Percentiles rank a stretch among this genome's conserved stretches.
These are phyloP conservation scores for Agonopterix heracliana DNA, from an alignment of 2,888 invertebrate genomes.

Conservation along the genomic window DNA sequence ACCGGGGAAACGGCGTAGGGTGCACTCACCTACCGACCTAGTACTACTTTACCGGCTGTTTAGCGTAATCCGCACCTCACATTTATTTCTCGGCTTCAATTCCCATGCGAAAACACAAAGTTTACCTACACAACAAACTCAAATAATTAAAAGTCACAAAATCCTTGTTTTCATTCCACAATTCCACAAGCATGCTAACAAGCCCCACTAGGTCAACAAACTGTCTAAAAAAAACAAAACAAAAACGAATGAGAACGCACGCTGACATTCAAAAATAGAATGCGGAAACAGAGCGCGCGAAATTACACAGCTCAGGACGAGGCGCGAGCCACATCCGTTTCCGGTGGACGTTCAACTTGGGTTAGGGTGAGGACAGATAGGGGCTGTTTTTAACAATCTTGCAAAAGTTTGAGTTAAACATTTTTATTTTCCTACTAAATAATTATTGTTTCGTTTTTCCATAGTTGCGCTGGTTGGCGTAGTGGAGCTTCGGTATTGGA, in stretches of 20 bases:
- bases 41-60: too few species aligned
- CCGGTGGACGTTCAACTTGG: conserved; percentile 23
- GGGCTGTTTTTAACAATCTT: background rate
- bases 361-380: conserved; percentile 15
- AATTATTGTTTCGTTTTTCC: too few species aligned
- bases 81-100: too few species aligned
- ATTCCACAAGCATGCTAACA: conserved; percentile 3
- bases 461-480: too few species aligned
- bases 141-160: too few species aligned
- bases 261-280: conserved; percentile 40
- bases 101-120: too few species aligned
- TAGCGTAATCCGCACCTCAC: too few species aligned
- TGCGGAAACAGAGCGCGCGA: conserved; percentile 37
- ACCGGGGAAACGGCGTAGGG: too few species aligned
- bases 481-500: too few species aligned
- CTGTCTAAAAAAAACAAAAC: conserved; percentile 1
- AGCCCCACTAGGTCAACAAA: conserved; percentile 11
- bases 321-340: conserved; percentile 39
- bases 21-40: too few species aligned
- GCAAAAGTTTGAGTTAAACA: background rate
- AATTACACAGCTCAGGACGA: conserved; percentile 46
- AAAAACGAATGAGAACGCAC: conserved; percentile 16
- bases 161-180: too few species aligned
- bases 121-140: too few species aligned
- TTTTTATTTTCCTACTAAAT: background rate